These are phyloP conservation scores for Phymorhynchus buccinoides DNA, from an alignment of 1,140 invertebrate species.

Conservation along the genomic window DNA sequence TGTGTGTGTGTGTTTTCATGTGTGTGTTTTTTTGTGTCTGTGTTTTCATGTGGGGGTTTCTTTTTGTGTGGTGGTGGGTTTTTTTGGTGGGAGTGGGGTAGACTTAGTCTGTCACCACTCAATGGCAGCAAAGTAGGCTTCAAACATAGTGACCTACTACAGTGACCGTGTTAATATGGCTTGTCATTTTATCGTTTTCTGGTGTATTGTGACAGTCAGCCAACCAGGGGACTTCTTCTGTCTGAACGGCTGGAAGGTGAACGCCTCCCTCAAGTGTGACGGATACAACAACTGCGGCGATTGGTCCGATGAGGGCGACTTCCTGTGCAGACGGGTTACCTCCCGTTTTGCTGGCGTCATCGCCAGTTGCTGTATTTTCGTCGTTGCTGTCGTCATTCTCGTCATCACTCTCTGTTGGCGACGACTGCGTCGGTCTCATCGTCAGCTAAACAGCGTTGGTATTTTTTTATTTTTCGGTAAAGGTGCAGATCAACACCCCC, in stretches of 20 bases:
- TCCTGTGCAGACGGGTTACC: background rate
- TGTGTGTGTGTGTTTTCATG: no score
- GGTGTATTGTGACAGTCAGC: background rate
- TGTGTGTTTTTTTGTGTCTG: no score
- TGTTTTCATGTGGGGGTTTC: no score
- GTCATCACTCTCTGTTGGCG: background rate
- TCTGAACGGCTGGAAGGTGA: background rate
- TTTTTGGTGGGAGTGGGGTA: no score
- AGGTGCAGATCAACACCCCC: no score
- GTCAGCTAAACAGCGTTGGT: background rate
- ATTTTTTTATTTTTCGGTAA: no score
- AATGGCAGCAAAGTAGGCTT: no score
- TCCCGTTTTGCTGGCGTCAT: background rate
- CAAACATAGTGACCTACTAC: no score
- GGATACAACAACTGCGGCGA: slow-evolving; percentile 30
- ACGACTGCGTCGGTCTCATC: background rate
- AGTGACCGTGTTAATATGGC: no score
- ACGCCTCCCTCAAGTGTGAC: background rate
- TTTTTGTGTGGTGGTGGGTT: no score
- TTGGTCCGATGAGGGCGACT: slow-evolving; percentile 21
- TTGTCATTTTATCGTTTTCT: no score
- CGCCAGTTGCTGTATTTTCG: background rate
- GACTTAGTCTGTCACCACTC: no score
- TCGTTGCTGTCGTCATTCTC: background rate
- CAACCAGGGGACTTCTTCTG: background rate